Evolutionary conservation across 2,888 invertebrate species (phyloP).

Genomic region (Caenorhabditis japonica): DNA sequence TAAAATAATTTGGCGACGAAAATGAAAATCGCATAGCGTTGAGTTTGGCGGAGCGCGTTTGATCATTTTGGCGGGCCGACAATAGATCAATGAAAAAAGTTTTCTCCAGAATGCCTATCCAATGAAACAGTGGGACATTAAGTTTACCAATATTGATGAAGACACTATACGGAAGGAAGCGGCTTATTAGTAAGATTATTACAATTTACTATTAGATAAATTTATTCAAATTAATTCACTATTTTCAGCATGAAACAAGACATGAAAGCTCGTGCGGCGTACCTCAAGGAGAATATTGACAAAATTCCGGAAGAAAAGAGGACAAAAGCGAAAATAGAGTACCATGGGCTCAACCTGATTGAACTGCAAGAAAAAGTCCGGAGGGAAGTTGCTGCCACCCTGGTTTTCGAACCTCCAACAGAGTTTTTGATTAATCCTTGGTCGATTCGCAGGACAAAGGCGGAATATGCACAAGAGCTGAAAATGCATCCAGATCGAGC

Average conservation of each 20-base stretch:
- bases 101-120: constrained; percentile 27
- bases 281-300: constrained; percentile 87
- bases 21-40: no score
- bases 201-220: not conserved
- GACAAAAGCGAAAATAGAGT: constrained; percentile 92
- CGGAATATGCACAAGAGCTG: constrained; percentile 89
- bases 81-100: no score
- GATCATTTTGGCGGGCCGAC: no score
- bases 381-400: constrained; percentile 82
- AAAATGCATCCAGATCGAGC: constrained; percentile 97
- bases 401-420: constrained; percentile 91
- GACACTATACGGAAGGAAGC: constrained; percentile 16
- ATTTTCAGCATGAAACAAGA: constrained; percentile 80
- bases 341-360: constrained; percentile 90
- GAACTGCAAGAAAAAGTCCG: constrained; percentile 88
- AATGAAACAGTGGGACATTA: not conserved
- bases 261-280: constrained; percentile 90
- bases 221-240: not conserved
- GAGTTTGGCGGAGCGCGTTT: no score
- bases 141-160: not conserved
- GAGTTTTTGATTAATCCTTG: constrained; percentile 97
- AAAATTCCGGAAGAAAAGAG: constrained; percentile 89
- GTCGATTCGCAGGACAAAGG: constrained; percentile 95
- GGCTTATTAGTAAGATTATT: constrained; percentile 18
- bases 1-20: no score